A percentile compares a stretch with the other conserved stretches of the same genome.
Evolutionary conservation across 2,888 invertebrate genomes (phyloP).

Genomic region (Chelonus formosanus): DNA sequence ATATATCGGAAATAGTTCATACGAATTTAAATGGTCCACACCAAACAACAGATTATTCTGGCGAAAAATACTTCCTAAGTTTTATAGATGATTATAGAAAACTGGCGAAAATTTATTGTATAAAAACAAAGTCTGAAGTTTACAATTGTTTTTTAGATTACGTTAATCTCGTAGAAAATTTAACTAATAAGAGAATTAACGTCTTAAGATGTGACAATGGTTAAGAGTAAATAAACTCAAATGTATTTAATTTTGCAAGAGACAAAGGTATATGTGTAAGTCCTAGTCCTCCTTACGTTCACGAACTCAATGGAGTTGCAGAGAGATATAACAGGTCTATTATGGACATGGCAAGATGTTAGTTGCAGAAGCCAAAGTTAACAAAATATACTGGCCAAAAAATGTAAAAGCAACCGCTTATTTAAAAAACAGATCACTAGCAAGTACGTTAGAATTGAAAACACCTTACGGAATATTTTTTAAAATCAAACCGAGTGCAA

Average conservation of each 20-base stretch:
- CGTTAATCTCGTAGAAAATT: conserved; percentile 20
- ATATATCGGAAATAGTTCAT: conserved; percentile 25
- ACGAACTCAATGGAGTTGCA: conserved; percentile 26
- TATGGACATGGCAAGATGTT: conserved; percentile 30
- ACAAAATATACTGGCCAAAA: conserved; percentile 28
- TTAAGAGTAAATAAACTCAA: conserved; percentile 14
- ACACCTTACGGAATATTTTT: conserved; percentile 48
- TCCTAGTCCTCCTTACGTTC: conserved; percentile 25
- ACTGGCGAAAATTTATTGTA: conserved; percentile 1
- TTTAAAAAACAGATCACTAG: conserved; percentile 31
- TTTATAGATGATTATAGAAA: conserved; percentile 14
- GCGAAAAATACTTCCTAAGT: conserved; percentile 37
- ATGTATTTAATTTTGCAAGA: conserved; percentile 16
- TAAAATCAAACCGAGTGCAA: conserved; percentile 32
- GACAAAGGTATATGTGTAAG: conserved; percentile 24
- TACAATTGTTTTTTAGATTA: conserved; percentile 14
- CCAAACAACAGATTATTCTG: conserved; percentile 24
- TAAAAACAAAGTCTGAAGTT: neutral
- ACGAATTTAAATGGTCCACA: conserved; percentile 25
- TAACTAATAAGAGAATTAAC: conserved; percentile 20
- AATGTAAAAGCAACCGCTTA: conserved; percentile 23
- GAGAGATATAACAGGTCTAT: conserved; percentile 24
- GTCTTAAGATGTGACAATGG: conserved; percentile 26
- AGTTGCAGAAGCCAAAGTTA: conserved; percentile 22
- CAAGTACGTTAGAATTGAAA: conserved; percentile 40